Evolutionary conservation across 2,797 vertebrate species (phyloP).

Genomic region (Acanthiza pusilla): DNA sequence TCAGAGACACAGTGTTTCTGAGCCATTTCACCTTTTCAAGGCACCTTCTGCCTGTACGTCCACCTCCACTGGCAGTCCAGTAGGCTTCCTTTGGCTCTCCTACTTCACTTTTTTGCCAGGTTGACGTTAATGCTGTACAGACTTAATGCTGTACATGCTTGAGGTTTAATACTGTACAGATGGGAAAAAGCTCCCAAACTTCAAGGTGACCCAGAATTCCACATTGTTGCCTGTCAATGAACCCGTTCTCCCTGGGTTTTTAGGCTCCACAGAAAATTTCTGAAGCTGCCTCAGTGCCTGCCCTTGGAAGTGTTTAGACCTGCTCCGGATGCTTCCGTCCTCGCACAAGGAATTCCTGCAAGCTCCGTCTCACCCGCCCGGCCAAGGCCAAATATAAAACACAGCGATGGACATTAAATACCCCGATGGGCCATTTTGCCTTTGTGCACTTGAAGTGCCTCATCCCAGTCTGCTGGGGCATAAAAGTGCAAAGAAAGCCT

Average conservation of each 20-base stretch:
- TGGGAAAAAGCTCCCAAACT: neutral
- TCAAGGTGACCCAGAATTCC: accelerated
- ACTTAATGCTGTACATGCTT: no score
- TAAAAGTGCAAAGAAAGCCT: slow-evolving; percentile 44
- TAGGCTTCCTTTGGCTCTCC: neutral
- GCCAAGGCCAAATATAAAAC: neutral
- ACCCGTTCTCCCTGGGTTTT: neutral
- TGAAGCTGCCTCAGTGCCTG: neutral
- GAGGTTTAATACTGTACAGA: neutral
- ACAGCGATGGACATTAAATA: neutral
- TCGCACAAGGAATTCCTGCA: accelerated
- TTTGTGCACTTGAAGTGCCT: slow-evolving; percentile 28
- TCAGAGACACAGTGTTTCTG: neutral
- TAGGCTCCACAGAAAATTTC: neutral
- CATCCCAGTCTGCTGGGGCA: slow-evolving; percentile 10
- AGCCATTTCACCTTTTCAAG: neutral
- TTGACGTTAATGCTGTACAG: neutral
- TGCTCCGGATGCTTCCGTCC: neutral
- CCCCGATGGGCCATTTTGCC: neutral
- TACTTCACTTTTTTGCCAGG: neutral
- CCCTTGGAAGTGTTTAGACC: neutral
- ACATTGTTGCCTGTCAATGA: neutral
- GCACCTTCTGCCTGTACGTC: neutral
- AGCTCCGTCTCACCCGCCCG: accelerated
- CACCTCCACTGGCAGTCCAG: accelerated